Evolutionary conservation across 1,140 invertebrate genomes (phyloP).

Genomic region (Drosophila truncata): DNA sequence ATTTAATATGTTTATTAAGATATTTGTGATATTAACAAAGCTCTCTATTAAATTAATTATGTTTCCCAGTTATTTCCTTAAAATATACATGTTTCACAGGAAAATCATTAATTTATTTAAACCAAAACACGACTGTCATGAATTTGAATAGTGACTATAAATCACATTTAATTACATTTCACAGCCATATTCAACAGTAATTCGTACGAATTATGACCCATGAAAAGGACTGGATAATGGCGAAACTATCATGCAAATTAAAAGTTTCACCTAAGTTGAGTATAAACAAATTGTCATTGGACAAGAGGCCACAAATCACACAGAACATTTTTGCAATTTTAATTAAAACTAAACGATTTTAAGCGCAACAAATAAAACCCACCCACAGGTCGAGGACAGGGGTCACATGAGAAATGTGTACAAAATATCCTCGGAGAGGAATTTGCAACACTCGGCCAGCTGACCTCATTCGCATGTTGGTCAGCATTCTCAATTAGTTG

Average conservation of each 20-base stretch:
- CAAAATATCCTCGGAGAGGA: slow-evolving; percentile 24
- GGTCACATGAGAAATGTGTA: slow-evolving; percentile 28
- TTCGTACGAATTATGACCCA: slow-evolving; percentile 8
- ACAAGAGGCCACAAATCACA: slow-evolving; percentile 49
- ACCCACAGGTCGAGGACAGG: slow-evolving; percentile 11
- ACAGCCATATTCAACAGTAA: slow-evolving; percentile 1
- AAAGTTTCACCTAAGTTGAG: slow-evolving; percentile 10
- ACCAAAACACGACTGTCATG: background rate
- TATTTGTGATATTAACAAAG: background rate
- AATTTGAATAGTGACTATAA: background rate
- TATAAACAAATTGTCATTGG: slow-evolving; percentile 38
- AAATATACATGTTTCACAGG: background rate
- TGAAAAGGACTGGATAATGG: slow-evolving; percentile 24
- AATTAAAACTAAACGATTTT: slow-evolving; percentile 57
- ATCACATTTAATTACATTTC: slow-evolving; percentile 17
- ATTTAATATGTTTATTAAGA: background rate
- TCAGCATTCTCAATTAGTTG: slow-evolving; percentile 58
- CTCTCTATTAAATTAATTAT: background rate
- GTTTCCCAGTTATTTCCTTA: background rate
- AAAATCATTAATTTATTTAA: background rate
- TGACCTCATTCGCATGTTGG: slow-evolving; percentile 59
- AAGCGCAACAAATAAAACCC: slow-evolving; percentile 28
- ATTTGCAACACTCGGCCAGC: slow-evolving; percentile 8
- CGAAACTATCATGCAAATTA: slow-evolving; percentile 29
- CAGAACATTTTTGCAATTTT: slow-evolving; percentile 35